phyloP scores from a whole-genome alignment of 2,888 invertebrate species.

The Drosophila anomelani region DNA sequence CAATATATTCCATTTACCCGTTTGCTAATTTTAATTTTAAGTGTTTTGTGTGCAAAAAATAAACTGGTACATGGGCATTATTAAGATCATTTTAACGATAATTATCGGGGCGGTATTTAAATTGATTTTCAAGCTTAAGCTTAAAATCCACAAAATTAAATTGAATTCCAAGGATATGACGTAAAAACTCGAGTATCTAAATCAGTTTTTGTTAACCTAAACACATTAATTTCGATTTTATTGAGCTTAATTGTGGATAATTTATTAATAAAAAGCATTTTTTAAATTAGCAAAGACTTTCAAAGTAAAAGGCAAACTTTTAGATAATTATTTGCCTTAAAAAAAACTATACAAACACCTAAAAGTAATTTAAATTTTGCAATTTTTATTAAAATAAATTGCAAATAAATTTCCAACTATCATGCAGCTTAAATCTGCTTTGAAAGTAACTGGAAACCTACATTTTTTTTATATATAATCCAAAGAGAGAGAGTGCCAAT shows the following conservation, averaged over 20 bases:
- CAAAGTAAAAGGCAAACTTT: slow-evolving; percentile 44
- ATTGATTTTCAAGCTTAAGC: slow-evolving; percentile 12
- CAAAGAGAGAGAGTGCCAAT: neutral
- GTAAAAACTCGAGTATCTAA: neutral
- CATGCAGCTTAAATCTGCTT: neutral
- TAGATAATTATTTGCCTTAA: slow-evolving; percentile 20
- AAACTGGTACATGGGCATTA: slow-evolving; percentile 40
- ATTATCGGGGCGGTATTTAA: slow-evolving; percentile 8
- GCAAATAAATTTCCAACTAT: slow-evolving; percentile 1
- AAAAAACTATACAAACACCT: neutral
- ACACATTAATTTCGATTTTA: neutral
- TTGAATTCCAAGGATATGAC: slow-evolving; percentile 20
- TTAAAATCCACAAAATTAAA: slow-evolving; percentile 15
- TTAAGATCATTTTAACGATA: slow-evolving; percentile 21
- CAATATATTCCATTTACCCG: slow-evolving; percentile 32
- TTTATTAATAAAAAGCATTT: slow-evolving; percentile 5
- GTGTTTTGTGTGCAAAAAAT: slow-evolving; percentile 10
- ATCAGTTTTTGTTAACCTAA: slow-evolving; percentile 1
- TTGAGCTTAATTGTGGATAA: slow-evolving; percentile 2
- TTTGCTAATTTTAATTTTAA: slow-evolving; percentile 28
- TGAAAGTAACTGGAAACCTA: slow-evolving; percentile 2
- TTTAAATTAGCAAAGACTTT: neutral
- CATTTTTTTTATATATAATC: slow-evolving; percentile 9
- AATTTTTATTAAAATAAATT: neutral
- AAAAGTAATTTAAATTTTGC: neutral